Evolutionary conservation across 1,140 invertebrate genomes (phyloP).

Genomic region (Meloidogyne exigua): DNA sequence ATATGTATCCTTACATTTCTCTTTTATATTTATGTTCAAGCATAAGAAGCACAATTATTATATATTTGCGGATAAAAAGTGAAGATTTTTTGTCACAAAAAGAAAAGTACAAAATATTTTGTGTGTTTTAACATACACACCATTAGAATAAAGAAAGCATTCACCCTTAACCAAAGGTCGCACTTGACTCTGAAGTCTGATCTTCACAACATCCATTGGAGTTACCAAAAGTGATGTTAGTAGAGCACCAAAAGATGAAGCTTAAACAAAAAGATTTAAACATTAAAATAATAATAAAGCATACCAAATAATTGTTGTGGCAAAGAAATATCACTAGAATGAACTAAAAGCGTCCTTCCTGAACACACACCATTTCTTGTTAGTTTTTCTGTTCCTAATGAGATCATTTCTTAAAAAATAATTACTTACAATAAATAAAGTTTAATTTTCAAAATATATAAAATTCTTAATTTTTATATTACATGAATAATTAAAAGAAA

Average conservation of each 20-base stretch:
- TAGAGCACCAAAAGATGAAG: constrained; percentile 50
- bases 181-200: constrained; percentile 88
- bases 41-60: too few relatives aligned
- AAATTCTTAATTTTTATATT: neutral
- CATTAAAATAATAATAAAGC: neutral
- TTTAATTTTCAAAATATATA: neutral
- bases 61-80: too few relatives aligned
- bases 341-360: neutral
- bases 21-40: too few relatives aligned
- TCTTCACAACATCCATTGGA: constrained; percentile 96
- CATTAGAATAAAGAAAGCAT: constrained; percentile 95
- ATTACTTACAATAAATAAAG: neutral
- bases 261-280: constrained; percentile 33
- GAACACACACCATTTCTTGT: neutral
- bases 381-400: neutral
- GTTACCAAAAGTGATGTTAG: constrained; percentile 74
- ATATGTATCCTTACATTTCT: too few relatives aligned
- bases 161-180: constrained; percentile 78
- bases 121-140: constrained; percentile 62
- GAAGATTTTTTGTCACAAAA: too few relatives aligned
- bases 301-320: constrained; percentile 19
- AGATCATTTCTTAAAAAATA: neutral
- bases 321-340: constrained; percentile 17
- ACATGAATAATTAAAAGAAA: neutral
- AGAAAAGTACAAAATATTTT: neutral